Percentiles rank a stretch among this genome's conserved stretches.
phyloP scores from a whole-genome alignment of 1,140 invertebrate species.

The Gryllus bimaculatus region DNA sequence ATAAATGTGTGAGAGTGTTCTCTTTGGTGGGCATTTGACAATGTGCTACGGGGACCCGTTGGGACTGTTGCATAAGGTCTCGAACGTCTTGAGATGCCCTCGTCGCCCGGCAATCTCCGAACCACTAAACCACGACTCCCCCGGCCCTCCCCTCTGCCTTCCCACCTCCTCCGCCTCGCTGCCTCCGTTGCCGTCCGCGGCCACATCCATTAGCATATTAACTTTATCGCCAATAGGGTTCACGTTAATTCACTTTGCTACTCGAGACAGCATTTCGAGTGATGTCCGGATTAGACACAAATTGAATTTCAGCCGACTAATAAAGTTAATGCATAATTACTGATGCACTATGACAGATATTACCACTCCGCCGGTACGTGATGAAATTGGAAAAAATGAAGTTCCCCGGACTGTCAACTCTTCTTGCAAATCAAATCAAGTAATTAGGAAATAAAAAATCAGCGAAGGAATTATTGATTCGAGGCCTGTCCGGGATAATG shows the following conservation, averaged over 20 bases:
- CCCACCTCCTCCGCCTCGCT: neutral
- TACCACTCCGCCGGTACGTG: neutral
- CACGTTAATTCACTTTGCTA: neutral
- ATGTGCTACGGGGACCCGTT: no score
- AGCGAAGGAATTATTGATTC: neutral
- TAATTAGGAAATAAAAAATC: neutral
- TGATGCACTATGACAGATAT: conserved; percentile 4
- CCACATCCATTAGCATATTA: neutral
- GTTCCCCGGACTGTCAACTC: neutral
- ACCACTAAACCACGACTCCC: neutral
- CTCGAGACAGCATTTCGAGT: neutral
- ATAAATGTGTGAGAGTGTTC: no score
- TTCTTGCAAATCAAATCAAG: neutral
- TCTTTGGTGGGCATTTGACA: no score
- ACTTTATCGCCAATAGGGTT: conserved; percentile 1
- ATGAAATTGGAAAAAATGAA: conserved; percentile 1
- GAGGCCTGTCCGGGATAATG: neutral
- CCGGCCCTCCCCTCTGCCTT: neutral
- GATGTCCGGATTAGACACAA: neutral
- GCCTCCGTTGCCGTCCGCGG: no score
- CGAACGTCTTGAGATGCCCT: no score
- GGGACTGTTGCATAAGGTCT: no score
- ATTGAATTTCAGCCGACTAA: neutral
- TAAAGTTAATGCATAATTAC: conserved; percentile 2
- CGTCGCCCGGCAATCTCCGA: no score